Base-by-base conservation (phyloP, 2,113 vertebrate species). In the Paedocypris sp. region DNA sequence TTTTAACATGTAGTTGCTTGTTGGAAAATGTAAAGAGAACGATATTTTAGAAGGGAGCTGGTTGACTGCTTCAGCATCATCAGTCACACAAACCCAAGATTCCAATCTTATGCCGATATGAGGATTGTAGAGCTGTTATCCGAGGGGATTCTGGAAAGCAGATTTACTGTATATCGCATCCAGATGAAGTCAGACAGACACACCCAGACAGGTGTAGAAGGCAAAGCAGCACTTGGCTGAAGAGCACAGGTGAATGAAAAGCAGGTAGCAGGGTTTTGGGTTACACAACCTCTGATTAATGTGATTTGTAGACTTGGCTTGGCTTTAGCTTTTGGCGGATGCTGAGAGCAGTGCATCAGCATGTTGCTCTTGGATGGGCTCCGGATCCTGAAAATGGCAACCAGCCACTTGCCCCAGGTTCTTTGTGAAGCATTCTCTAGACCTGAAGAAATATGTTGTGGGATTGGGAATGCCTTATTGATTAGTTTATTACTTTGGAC, bases 401-500 rank as follows among this genome's bases (percentile, higher is more conserved):
- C 32, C 18, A 51, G 65, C 69, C 75, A 73, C 31, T 47, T 66
- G 69, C 62, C 66, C 20, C 31, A 12, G 66, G 60, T 49, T 65
- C 63, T 62, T 25, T 35, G 18, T 43, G 20, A 53, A 45, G 46
- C 26, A 49, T 48, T 66, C 12, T 28, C 48, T 36, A 64, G 39
- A 15, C 18, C 58, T 11, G 9, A 61, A 10, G 49, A 57, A 31
- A 15, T 36, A 19, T 25, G 22, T 20, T 18, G n/a, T 23, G 36
- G 15, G 47, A 43, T 28, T 28, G 25, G 13, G 15, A 29, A 32
- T 16, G 6, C 4, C 29, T 54, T 56, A 5, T 41, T 42, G 56
- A 48, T 23, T 4, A 1, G 25, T 36, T 32, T 35, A n/a, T 49
- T 60, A 42, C 23, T 33, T 45, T 15, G 22, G 54, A 28, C 28